Evolutionary conservation across 1,140 invertebrate species (phyloP), one percentile per base, ranked within the genome.

Genomic region (Phymastichus coffea): DNA sequence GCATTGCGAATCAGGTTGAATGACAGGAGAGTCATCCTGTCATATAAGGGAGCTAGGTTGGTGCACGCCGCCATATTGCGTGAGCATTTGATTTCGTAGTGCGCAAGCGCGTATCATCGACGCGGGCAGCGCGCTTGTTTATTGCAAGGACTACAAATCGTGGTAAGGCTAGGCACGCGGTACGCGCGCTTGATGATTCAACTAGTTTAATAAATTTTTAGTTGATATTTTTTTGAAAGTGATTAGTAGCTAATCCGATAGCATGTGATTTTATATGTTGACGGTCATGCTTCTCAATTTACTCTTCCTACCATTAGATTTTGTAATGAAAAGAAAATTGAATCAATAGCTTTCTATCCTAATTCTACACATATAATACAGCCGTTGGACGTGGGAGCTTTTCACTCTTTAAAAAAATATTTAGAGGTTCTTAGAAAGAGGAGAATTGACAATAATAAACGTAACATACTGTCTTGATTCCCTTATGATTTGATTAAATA

Each of bases 321-420:
- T 37, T 78, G 74, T 63, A 23, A 20, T 19, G 55, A 66, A 28
- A 60, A 72, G 40, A 9, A 51, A 0, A 74, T 76, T 23, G 49
- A 68, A 33, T 63, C 75, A 9, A 62, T 74, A 40, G 61, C 69
- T 3, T 57, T 77, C 7, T 70, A 71, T 47, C 68, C 72, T 9
- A 76, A 78, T 61, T 63, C 67, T 2, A 78, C 71, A 1, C 64
- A 69, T 38, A 69, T 76, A 33, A 33, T 75, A n/a, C 71, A 75
- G 41, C 73, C 70, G 30, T 63, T 70, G 15, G 72, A 76, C 46
- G 72, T 75, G 2, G 43, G 70, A 9, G 65, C 60, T 15, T 75
- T 74, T 66, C 15, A 60, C 33, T 68, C 71, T 2, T 10, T 71
- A 8, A 74, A 73, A 63, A 12, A 25, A 33, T 72, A 68, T 63